Conservation (phyloP, 2,888 invertebrate genomes). For the Macrophya alboannulata region DNA sequence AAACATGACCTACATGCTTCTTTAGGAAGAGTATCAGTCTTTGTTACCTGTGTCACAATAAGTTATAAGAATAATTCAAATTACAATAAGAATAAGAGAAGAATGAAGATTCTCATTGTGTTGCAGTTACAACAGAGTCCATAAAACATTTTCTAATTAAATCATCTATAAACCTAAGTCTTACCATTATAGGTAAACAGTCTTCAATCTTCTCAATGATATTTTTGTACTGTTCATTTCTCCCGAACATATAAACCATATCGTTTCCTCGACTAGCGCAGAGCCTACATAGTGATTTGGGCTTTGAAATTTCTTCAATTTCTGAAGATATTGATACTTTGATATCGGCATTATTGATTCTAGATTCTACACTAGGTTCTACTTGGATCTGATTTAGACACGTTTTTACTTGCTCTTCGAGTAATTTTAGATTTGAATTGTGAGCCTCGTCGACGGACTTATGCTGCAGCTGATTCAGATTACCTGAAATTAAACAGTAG, state of each 20-base stretch:
- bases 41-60: conserved; percentile 44
- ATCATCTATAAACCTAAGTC: neutral
- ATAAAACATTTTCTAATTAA: neutral
- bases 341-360: neutral
- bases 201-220: neutral
- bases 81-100: neutral
- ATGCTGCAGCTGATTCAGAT: neutral
- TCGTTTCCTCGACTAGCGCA: neutral
- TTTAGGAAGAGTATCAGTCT: conserved; percentile 54
- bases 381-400: neutral
- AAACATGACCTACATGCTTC: conserved; percentile 57
- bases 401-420: conserved; percentile 1
- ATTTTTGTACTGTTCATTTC: neutral
- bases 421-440: neutral
- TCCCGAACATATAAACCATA: conserved; percentile 17
- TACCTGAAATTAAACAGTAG: neutral
- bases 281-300: conserved; percentile 57
- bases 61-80: neutral
- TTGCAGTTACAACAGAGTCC: neutral
- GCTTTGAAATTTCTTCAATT: neutral
- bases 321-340: conserved; percentile 4
- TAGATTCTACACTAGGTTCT: neutral
- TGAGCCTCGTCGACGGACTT: neutral
- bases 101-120: neutral
- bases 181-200: conserved; percentile 54